A percentile compares a stretch with the other conserved stretches of the same genome.
These are phyloP conservation scores for Ceyx margarethae DNA, from an alignment of 2,113 vertebrate genomes.

Conservation along the genomic window DNA sequence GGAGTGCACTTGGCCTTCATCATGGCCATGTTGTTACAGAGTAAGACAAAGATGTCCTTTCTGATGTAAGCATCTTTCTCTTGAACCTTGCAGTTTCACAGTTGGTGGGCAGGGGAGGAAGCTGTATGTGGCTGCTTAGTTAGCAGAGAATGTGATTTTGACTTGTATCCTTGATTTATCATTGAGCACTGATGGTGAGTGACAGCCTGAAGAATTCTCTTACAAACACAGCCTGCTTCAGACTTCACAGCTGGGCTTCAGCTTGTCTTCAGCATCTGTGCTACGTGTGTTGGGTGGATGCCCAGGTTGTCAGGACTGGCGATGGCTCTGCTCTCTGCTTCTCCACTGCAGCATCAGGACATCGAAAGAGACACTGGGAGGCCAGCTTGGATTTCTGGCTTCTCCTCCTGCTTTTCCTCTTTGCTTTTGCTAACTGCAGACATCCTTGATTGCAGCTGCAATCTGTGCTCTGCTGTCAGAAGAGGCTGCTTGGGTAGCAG, in stretches of 20 bases:
- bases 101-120: conserved; percentile 23
- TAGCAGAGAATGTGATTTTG: conserved; percentile 2
- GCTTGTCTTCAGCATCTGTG: background rate
- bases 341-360: background rate
- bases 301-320: background rate
- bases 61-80: background rate
- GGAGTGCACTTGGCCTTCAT: conserved; percentile 6
- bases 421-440: background rate
- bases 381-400: background rate
- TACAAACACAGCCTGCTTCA: background rate
- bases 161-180: conserved; percentile 17
- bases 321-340: background rate
- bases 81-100: conserved; percentile 21
- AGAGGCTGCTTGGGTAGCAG: background rate
- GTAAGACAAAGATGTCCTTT: conserved; percentile 13
- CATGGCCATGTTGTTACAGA: background rate
- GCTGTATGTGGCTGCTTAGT: conserved; percentile 1
- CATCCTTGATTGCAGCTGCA: background rate
- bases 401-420: background rate
- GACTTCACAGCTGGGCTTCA: background rate
- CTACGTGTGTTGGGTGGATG: background rate
- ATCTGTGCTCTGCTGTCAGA: background rate
- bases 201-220: conserved; percentile 15
- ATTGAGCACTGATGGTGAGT: background rate
- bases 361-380: background rate